Evolutionary conservation across 1,140 invertebrate species (phyloP), one percentile per base, ranked within the genome.

Genomic region (Muscidifurax raptorellus): DNA sequence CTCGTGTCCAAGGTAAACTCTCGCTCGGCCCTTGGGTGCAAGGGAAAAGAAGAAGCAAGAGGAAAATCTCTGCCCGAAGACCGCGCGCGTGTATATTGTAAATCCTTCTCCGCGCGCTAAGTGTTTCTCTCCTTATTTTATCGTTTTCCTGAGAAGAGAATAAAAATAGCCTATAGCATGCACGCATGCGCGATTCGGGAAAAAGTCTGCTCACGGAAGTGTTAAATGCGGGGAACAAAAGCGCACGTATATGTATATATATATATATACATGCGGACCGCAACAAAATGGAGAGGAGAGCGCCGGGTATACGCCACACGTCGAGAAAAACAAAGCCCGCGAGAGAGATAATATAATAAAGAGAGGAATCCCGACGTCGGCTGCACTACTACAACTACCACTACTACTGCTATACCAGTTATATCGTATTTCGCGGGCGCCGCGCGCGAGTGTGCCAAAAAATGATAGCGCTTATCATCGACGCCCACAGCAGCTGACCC

Each of bases 401-500:
- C n/a, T n/a, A n/a, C n/a, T n/a, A n/a, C n/a, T n/a, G n/a, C n/a
- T n/a, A n/a, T n/a, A 22, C 52, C 15, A 4, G 15, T 18, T 59
- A 22, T 59, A 59, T 59, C 22, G 52, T 59, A 59, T 59, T 59
- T 59, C 52, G 52, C 44, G 7, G 72, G 32, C 36, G 72, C 74
- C 74, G 28, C 7, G 25, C 66, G 15, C 59, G 44, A 15, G 71
- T 74, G 30, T 82, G 80, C 71, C 80, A 75, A 82, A 82, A 82
- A 82, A 82, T 64, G 80, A 82, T 82, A 82, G n/a, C 80, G 80
- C 71, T 82, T 82, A 82, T 82, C 80, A 30, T 64, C 25, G 22
- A 7, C 27, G 47, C 59, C 47, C 80, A 40, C 71, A 13, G 74
- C 47, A 59, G 69, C 80, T 59, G 30, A 82, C 28, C 71, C 25